Percentiles rank a stretch among this genome's conserved stretches.
Evolutionary conservation across 2,888 invertebrate genomes (phyloP).

Genomic region (Hirtodrosophila confusa): DNA sequence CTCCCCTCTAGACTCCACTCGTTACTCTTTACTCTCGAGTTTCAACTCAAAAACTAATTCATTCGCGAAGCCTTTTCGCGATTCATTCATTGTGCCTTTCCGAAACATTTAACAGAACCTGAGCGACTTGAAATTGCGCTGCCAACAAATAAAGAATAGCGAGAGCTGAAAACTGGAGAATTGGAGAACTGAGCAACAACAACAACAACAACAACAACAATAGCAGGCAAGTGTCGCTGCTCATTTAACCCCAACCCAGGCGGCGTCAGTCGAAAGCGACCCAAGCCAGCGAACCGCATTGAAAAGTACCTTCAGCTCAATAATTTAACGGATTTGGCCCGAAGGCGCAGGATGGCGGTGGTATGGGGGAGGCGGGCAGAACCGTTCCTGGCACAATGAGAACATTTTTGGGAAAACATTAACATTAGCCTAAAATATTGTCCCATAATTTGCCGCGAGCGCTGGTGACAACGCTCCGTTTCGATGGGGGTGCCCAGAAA

Average conservation of each 20-base stretch:
- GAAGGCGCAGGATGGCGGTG: conserved; percentile 40
- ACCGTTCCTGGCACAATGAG: conserved; percentile 68
- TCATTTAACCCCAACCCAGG: conserved; percentile 72
- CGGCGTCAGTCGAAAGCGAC: conserved; percentile 34
- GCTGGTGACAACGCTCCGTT: conserved; percentile 64
- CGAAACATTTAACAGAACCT: conserved; percentile 74
- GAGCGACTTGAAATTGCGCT: conserved; percentile 55
- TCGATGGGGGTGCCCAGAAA: conserved; percentile 50
- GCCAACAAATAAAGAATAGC: conserved; percentile 60
- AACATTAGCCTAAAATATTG: conserved; percentile 83
- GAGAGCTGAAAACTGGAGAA: conserved; percentile 40
- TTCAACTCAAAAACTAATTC: conserved; percentile 56
- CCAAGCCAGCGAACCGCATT: conserved; percentile 73
- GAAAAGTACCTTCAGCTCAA: conserved; percentile 79
- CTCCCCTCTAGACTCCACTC: conserved; percentile 1
- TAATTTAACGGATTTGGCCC: conserved; percentile 82
- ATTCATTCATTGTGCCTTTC: conserved; percentile 62
- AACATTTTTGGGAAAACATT: conserved; percentile 80
- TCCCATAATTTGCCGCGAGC: conserved; percentile 82
- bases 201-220: conserved; percentile 43
- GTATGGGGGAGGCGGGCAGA: not conserved
- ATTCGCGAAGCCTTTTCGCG: conserved; percentile 56
- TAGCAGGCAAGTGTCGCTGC: conserved; percentile 73
- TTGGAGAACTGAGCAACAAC: conserved; percentile 30
- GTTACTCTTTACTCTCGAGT: conserved; percentile 1